Evolutionary conservation across 2,888 invertebrate species (phyloP).

Genomic region (Rotaria socialis): DNA sequence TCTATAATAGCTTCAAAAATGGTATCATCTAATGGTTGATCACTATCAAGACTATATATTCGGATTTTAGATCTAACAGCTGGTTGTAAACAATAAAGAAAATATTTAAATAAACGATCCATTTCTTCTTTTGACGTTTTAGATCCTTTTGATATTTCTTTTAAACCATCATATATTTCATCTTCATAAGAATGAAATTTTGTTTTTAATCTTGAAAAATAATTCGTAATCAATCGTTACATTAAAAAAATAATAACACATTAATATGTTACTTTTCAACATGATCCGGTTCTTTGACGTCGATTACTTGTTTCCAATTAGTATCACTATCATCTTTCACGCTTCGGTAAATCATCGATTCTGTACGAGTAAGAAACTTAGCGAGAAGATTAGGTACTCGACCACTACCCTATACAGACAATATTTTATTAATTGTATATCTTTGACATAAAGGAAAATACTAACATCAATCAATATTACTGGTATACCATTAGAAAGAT

Average conservation of each 20-base stretch:
- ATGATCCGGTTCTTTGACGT: neutral
- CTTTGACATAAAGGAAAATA: neutral
- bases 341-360: neutral
- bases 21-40: neutral
- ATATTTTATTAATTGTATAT: neutral
- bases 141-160: neutral
- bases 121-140: neutral
- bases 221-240: neutral
- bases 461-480: neutral
- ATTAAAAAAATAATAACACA: neutral
- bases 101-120: neutral
- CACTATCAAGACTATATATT: neutral
- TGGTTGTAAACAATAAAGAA: slow-evolving; percentile 27
- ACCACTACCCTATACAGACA: neutral
- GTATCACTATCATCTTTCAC: neutral
- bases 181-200: neutral
- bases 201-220: neutral
- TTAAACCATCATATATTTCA: neutral
- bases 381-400: slow-evolving; percentile 2
- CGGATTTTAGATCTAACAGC: neutral
- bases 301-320: neutral
- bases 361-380: slow-evolving; percentile 4
- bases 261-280: neutral
- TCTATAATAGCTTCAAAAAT: slow-evolving; percentile 20
- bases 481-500: neutral